phyloP scores from a whole-genome alignment of 2,797 vertebrate genomes.

The Leptodactylus fallax region DNA sequence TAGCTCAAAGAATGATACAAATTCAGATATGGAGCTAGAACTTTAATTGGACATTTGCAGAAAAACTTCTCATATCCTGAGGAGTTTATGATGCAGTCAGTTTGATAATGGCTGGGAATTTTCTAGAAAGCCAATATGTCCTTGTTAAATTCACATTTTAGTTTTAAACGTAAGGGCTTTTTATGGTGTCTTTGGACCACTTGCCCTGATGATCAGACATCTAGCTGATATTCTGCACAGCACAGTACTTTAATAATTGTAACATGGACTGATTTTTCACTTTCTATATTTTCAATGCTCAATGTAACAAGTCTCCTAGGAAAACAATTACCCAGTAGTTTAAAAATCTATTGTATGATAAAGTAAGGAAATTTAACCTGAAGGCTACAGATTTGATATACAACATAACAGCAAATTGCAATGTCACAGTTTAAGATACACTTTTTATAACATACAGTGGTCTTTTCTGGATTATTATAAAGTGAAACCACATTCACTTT shows the following conservation, averaged over 20 bases:
- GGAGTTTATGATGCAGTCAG: conserved; percentile 43
- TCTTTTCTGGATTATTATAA: too few relatives aligned
- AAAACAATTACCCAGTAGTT: not conserved
- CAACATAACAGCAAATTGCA: not conserved
- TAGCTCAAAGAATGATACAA: conserved; percentile 28
- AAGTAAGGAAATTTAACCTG: not conserved
- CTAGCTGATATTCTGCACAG: not conserved
- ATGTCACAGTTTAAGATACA: not conserved
- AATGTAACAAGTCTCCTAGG: not conserved
- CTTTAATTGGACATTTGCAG: conserved; percentile 45
- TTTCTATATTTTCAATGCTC: not conserved
- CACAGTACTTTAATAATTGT: not conserved
- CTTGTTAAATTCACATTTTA: conserved; percentile 54
- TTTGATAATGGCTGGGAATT: conserved; percentile 34
- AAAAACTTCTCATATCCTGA: conserved; percentile 43
- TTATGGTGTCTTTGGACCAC: not conserved
- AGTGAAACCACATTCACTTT: too few relatives aligned
- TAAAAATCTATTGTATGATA: not conserved
- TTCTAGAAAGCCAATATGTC: conserved; percentile 27
- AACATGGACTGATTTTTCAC: not conserved
- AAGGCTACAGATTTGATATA: not conserved
- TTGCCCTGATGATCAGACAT: not conserved
- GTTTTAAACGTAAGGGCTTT: conserved; percentile 3
- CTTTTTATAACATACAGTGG: not conserved
- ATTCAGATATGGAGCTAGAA: conserved; percentile 41